A percentile compares a stretch with the other conserved stretches of the same genome.
phyloP scores from a whole-genome alignment of 2,113 vertebrate genomes.

The Campylorhamphus procurvoides region DNA sequence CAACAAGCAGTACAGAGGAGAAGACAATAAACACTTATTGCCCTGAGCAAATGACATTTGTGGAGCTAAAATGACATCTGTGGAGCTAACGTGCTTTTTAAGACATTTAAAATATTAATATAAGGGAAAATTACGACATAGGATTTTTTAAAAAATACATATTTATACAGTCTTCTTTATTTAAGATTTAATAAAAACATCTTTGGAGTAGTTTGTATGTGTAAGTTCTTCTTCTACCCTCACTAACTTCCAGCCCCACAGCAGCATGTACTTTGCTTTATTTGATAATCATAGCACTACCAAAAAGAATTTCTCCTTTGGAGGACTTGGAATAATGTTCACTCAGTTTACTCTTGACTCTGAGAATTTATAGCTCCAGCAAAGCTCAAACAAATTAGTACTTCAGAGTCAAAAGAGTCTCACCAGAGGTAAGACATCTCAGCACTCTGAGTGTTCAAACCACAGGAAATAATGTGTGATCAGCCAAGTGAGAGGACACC shows the following conservation, averaged over 20 bases:
- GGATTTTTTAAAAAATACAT: background rate
- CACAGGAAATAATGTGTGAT: background rate
- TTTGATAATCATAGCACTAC: background rate
- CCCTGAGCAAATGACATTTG: background rate
- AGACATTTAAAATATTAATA: background rate
- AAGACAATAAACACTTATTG: background rate
- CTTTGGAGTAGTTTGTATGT: background rate
- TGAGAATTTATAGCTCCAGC: too few relatives aligned
- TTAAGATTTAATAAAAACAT: background rate
- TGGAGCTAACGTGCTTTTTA: background rate
- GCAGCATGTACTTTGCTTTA: background rate
- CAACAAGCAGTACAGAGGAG: background rate
- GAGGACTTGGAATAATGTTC: background rate
- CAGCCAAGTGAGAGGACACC: background rate
- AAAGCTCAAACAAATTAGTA: background rate
- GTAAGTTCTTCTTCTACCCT: background rate
- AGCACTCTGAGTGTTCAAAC: background rate
- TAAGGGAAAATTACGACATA: background rate
- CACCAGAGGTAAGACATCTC: background rate
- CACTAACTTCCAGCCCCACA: background rate
- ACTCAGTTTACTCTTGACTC: background rate
- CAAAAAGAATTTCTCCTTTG: background rate
- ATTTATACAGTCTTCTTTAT: background rate
- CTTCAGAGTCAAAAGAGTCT: background rate
- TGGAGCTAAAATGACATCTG: background rate